Evolutionary conservation across 2,888 invertebrate genomes (phyloP).

Genomic region (Nudaria mundana): DNA sequence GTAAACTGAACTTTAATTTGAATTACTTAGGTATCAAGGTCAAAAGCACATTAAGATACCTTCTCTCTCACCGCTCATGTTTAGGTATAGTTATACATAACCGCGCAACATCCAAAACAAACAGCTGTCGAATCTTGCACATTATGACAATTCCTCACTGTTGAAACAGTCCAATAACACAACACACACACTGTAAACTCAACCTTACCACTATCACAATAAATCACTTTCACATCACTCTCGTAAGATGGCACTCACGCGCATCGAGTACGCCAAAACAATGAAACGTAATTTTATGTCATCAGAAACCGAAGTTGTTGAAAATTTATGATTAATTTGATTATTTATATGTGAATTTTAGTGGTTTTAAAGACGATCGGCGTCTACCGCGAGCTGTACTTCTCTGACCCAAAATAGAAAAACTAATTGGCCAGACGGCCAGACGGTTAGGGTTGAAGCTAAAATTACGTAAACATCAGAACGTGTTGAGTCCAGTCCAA

Average conservation of each 20-base stretch:
- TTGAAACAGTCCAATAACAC: conserved; percentile 31
- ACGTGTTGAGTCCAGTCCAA: too few relatives aligned
- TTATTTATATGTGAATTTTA: too few relatives aligned
- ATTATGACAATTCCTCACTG: conserved; percentile 39
- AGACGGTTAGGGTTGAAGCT: conserved; percentile 63
- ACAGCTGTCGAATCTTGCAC: conserved; percentile 30
- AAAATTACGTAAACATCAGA: conserved; percentile 54
- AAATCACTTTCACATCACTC: conserved; percentile 27
- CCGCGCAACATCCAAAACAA: conserved; percentile 37
- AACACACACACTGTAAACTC: conserved; percentile 23
- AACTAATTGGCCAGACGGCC: conserved; percentile 68
- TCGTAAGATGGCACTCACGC: conserved; percentile 14
- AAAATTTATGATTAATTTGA: too few relatives aligned
- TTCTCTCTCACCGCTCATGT: too few relatives aligned
- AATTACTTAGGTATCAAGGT: too few relatives aligned
- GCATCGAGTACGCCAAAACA: conserved; percentile 19
- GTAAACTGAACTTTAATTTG: too few relatives aligned
- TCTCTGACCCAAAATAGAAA: conserved; percentile 66
- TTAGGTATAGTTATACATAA: too few relatives aligned
- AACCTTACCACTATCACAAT: conserved; percentile 21
- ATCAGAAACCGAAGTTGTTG: too few relatives aligned
- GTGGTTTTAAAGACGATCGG: conserved; percentile 38
- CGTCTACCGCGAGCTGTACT: conserved; percentile 43
- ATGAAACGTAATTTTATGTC: conserved; percentile 32
- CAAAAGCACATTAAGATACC: too few relatives aligned